Evolutionary conservation across 1,140 invertebrate genomes (phyloP), one percentile per base, ranked within the genome.

Genomic region (Olivierus martensii): DNA sequence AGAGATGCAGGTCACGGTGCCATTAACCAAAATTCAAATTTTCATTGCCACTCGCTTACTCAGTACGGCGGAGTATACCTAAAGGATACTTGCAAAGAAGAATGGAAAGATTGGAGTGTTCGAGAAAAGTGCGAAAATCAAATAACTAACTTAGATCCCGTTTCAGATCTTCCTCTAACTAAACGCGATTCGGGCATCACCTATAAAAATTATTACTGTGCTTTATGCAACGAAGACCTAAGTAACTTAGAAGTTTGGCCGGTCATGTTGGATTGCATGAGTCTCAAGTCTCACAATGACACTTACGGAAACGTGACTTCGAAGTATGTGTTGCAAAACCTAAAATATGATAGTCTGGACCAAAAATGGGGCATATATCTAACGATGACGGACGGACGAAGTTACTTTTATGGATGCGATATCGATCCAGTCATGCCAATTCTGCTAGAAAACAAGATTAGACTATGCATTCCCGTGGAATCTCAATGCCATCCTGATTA

Each of bases 191-290:
- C 71, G 0, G 69, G 73, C 3, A 53, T 71, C 34, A 76, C 75
- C 0, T 79, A 75, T 61, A 68, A 68, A 46, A 79, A 78, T 58
- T 63, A 69, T 18, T 73, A 69, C 63, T 79, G 77, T 58, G 75
- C 77, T 0, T 49, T 71, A 5, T 79, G 77, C 58, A 72, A 78
- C 62, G 62, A 65, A 1, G 70, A 72, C 46, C 14, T 19, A 7
- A 48, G 37, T 10, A 46, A 54, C 18, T 28, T 52, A 14, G 44
- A 48, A 9, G 7, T 54, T 1, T 59, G 58, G 58, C 47, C 49
- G 3, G 43, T 52, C 15, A 35, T 36, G 4, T 6, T 57, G n/a
- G 49, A 51, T 18, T 57, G 51, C 22, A 51, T 51, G 7, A 44
- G 44, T 9, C 7, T 57, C 2, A 47, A 38, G 14, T 14, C 43